Percentiles rank a stretch among this genome's conserved stretches.
Evolutionary conservation across 2,113 vertebrate genomes (phyloP).

Genomic region (Caranx ignobilis): DNA sequence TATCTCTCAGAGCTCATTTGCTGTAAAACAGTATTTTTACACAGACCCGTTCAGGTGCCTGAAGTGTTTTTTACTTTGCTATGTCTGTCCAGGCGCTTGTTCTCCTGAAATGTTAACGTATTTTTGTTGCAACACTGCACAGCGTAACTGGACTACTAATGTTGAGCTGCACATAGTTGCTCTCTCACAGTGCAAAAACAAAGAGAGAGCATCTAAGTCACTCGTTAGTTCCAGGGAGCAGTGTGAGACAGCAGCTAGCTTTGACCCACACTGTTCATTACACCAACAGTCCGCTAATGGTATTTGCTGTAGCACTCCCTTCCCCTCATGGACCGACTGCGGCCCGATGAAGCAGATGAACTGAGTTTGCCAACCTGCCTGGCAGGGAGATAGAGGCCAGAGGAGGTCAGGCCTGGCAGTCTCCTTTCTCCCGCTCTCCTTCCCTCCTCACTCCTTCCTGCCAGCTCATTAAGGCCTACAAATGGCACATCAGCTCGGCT

Average conservation of each 20-base stretch:
- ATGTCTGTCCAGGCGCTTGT: not conserved
- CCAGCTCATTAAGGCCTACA: slow-evolving; percentile 94
- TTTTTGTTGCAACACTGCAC: not conserved
- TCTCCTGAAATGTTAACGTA: slow-evolving; percentile 12
- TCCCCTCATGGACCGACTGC: slow-evolving; percentile 45
- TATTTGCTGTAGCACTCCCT: slow-evolving; percentile 75
- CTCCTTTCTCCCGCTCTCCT: slow-evolving; percentile 55
- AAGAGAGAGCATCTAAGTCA: slow-evolving; percentile 60
- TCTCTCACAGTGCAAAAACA: slow-evolving; percentile 37
- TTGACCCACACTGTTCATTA: slow-evolving; percentile 75
- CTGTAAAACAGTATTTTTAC: not conserved
- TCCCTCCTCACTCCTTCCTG: slow-evolving; percentile 78
- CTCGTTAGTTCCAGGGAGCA: slow-evolving; percentile 62
- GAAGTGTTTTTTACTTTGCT: not conserved
- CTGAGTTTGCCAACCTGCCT: slow-evolving; percentile 72
- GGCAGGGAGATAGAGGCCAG: slow-evolving; percentile 67
- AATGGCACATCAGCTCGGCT: slow-evolving; percentile 88
- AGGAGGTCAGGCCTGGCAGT: slow-evolving; percentile 76
- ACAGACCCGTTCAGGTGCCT: not conserved
- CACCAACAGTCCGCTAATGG: slow-evolving; percentile 77
- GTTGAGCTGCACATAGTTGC: slow-evolving; percentile 32
- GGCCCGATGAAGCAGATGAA: slow-evolving; percentile 74
- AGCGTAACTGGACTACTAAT: not conserved
- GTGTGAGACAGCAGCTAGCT: slow-evolving; percentile 58
- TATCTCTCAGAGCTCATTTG: not conserved